phyloP scores from a whole-genome alignment of 1,140 invertebrate species.

The Cotesia vestalis region DNA sequence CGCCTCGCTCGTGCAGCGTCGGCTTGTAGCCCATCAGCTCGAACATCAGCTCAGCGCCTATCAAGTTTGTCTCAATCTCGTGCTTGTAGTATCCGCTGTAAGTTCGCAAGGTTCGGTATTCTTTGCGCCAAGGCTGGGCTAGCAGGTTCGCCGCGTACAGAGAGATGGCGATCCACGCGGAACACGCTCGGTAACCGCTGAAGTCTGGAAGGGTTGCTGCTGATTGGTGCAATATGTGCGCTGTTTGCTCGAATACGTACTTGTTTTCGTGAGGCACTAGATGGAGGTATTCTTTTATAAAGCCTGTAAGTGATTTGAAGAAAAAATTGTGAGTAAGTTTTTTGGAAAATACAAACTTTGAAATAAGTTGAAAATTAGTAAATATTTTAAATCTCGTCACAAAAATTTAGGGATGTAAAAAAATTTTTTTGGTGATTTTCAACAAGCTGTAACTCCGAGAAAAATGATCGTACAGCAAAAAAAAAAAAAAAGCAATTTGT shows the following conservation, averaged over 20 bases:
- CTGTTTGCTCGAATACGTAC: constrained; percentile 78
- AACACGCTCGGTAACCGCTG: constrained; percentile 80
- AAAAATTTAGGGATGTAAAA: too few species aligned
- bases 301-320: constrained; percentile 67
- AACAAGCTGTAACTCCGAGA: too few species aligned
- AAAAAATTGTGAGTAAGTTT: constrained; percentile 58
- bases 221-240: constrained; percentile 77
- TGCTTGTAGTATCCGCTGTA: constrained; percentile 89
- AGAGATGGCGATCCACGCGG: constrained; percentile 84
- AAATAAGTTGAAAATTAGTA: constrained; percentile 30
- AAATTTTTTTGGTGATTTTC: too few species aligned
- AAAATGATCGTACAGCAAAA: too few species aligned
- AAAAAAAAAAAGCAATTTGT: too few species aligned
- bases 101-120: constrained; percentile 82
- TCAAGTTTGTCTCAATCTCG: constrained; percentile 81
- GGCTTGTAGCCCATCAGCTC: constrained; percentile 83
- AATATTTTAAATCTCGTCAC: too few species aligned
- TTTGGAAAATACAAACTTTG: not conserved
- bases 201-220: constrained; percentile 76
- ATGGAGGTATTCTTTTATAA: constrained; percentile 79
- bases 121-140: constrained; percentile 87
- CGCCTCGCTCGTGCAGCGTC: constrained; percentile 56
- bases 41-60: constrained; percentile 79
- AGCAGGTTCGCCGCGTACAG: constrained; percentile 86
- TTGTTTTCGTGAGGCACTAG: constrained; percentile 82